Percentiles rank a stretch among this genome's conserved stretches.
phyloP scores from a whole-genome alignment of 2,888 invertebrate species.

The Tromatobia lineatoria region DNA sequence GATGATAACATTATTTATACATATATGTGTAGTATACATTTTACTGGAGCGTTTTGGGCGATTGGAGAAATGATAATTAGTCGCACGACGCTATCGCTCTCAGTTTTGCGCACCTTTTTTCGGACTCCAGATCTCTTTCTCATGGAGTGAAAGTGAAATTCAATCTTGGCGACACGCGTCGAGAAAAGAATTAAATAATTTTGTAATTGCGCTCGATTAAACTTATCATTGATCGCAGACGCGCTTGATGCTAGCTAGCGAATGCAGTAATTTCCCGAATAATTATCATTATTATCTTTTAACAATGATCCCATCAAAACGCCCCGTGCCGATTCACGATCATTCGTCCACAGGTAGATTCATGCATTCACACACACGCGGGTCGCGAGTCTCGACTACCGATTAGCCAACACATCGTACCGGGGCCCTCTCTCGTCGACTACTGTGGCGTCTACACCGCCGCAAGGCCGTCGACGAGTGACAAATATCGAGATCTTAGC shows the following conservation, averaged over 20 bases:
- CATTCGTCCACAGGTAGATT: constrained; percentile 55
- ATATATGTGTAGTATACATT: constrained; percentile 43
- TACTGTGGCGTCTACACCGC: constrained; percentile 40
- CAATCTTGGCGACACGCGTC: constrained; percentile 11
- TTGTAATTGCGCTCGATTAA: constrained; percentile 9
- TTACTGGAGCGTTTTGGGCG: constrained; percentile 34
- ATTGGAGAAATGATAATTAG: constrained; percentile 9
- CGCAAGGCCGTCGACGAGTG: constrained; percentile 20
- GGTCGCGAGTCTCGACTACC: constrained; percentile 39
- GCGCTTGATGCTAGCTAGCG: not conserved
- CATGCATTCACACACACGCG: constrained; percentile 43
- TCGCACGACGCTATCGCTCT: constrained; percentile 14
- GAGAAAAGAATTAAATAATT: not conserved
- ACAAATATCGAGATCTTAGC: constrained; percentile 29
- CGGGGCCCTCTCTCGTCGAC: constrained; percentile 47
- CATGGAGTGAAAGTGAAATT: constrained; percentile 17
- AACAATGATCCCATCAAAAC: constrained; percentile 11
- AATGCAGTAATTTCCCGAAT: not conserved
- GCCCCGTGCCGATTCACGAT: constrained; percentile 40
- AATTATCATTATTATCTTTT: not conserved
- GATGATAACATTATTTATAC: constrained; percentile 68
- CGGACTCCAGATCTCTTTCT: not conserved
- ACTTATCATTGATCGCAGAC: not conserved
- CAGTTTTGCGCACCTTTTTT: constrained; percentile 1
- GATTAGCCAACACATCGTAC: constrained; percentile 53